These are phyloP conservation scores for Apamea crenata DNA, from an alignment of 2,888 invertebrate genomes.

Conservation along the genomic window DNA sequence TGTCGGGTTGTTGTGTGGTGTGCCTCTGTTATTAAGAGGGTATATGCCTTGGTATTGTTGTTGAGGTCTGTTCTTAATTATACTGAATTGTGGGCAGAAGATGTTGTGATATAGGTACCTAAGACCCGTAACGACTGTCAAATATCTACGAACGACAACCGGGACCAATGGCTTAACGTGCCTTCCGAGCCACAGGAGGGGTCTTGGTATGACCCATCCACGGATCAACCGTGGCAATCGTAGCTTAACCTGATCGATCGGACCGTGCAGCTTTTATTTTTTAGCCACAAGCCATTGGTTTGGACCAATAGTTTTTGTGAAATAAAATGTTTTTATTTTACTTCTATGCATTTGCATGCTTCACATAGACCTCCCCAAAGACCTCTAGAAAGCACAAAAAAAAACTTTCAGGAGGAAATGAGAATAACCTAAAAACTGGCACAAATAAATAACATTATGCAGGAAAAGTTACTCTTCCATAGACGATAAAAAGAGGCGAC, in stretches of 20 bases:
- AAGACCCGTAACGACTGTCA: too few relatives aligned
- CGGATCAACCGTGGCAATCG: too few relatives aligned
- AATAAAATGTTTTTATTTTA: not conserved
- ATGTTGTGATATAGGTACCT: too few relatives aligned
- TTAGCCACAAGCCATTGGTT: too few relatives aligned
- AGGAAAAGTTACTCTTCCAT: conserved; percentile 38
- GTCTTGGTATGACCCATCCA: too few relatives aligned
- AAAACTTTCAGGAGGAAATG: not conserved
- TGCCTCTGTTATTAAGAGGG: conserved; percentile 1
- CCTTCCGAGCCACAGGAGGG: too few relatives aligned
- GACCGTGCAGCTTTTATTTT: too few relatives aligned
- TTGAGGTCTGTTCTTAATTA: not conserved
- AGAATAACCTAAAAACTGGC: conserved; percentile 37
- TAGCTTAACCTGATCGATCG: too few relatives aligned
- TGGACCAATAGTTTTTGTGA: not conserved
- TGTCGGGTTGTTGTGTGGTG: conserved; percentile 20
- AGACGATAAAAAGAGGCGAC: conserved; percentile 50
- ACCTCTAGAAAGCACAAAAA: not conserved
- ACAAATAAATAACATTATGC: conserved; percentile 51
- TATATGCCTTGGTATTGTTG: not conserved
- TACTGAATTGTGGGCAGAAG: not conserved
- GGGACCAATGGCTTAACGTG: too few relatives aligned
- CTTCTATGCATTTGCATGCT: not conserved
- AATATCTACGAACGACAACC: too few relatives aligned
- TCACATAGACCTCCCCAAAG: not conserved